Percentiles rank a stretch among this genome's conserved stretches.
These are phyloP conservation scores for Lota lota DNA, from an alignment of 2,113 vertebrate genomes.

Conservation along the genomic window DNA sequence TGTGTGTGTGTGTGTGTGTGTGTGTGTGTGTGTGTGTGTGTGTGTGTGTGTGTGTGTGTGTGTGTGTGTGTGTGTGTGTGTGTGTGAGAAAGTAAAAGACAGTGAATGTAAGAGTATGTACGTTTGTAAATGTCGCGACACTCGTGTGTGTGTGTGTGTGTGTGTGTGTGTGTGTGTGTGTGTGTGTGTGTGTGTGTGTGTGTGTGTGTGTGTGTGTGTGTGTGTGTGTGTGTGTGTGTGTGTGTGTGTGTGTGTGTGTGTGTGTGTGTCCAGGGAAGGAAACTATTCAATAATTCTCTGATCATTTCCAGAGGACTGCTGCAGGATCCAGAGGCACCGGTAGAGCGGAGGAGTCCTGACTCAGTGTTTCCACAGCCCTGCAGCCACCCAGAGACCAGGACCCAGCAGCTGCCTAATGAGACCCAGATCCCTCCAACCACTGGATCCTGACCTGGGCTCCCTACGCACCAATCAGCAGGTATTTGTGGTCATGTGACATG, in stretches of 20 bases:
- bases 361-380: slow-evolving; percentile 40
- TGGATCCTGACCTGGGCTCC: too few relatives aligned
- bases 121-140: too few relatives aligned
- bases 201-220: background rate
- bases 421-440: too few relatives aligned
- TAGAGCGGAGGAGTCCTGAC: slow-evolving; percentile 28
- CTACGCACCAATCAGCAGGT: too few relatives aligned
- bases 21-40: background rate
- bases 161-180: background rate
- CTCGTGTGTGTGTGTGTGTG: background rate
- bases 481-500: too few relatives aligned
- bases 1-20: too few relatives aligned
- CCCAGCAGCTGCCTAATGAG: too few relatives aligned
- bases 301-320: slow-evolving; percentile 60
- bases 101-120: background rate
- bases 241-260: slow-evolving; percentile 6
- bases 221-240: background rate
- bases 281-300: slow-evolving; percentile 51
- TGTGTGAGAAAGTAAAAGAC: too few relatives aligned
- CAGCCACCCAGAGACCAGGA: too few relatives aligned
- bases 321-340: slow-evolving; percentile 26
- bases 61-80: slow-evolving; percentile 5
- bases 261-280: slow-evolving; percentile 6
- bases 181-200: slow-evolving; percentile 1
- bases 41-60: slow-evolving; percentile 1